These are phyloP conservation scores for Etheostoma cragini DNA, from an alignment of 2,113 vertebrate species.

Conservation along the genomic window DNA sequence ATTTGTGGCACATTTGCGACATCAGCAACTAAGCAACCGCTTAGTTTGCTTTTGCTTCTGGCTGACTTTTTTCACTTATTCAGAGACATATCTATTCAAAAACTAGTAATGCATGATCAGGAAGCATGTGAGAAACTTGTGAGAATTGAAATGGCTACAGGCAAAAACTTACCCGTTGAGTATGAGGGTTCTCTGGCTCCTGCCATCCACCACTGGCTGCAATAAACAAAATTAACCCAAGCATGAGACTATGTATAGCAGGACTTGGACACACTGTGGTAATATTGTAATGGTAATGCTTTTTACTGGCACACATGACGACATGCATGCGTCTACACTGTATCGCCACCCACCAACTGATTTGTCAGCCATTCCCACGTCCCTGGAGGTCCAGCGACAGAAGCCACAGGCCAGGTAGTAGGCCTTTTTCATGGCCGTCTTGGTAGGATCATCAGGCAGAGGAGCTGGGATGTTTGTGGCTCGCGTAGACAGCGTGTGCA, in stretches of 20 bases:
- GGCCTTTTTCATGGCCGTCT: slow-evolving; percentile 98
- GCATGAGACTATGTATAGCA: slow-evolving; percentile 2
- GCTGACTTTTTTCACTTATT: background rate
- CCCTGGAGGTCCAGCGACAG: slow-evolving; percentile 98
- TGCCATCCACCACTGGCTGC: slow-evolving; percentile 98
- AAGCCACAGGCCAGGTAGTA: slow-evolving; percentile 98
- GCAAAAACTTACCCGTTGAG: slow-evolving; percentile 89
- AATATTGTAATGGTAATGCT: background rate
- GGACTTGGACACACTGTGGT: background rate
- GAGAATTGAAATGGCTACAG: slow-evolving; percentile 30
- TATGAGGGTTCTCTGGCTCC: slow-evolving; percentile 95
- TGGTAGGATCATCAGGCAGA: slow-evolving; percentile 95
- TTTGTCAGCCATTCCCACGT: slow-evolving; percentile 99
- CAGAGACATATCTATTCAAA: slow-evolving; percentile 23
- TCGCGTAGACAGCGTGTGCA: slow-evolving; percentile 97
- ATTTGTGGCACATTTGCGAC: background rate
- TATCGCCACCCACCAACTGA: slow-evolving; percentile 90
- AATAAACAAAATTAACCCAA: slow-evolving; percentile 50
- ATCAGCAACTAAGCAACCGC: background rate
- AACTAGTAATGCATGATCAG: slow-evolving; percentile 27
- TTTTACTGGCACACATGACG: background rate
- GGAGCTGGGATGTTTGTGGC: slow-evolving; percentile 96
- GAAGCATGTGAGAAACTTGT: slow-evolving; percentile 70
- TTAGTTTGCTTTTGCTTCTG: slow-evolving; percentile 7
- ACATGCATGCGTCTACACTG: background rate